These are phyloP conservation scores for Cyrtonyx montezumae DNA, from an alignment of 2,113 vertebrate species.

Conservation along the genomic window DNA sequence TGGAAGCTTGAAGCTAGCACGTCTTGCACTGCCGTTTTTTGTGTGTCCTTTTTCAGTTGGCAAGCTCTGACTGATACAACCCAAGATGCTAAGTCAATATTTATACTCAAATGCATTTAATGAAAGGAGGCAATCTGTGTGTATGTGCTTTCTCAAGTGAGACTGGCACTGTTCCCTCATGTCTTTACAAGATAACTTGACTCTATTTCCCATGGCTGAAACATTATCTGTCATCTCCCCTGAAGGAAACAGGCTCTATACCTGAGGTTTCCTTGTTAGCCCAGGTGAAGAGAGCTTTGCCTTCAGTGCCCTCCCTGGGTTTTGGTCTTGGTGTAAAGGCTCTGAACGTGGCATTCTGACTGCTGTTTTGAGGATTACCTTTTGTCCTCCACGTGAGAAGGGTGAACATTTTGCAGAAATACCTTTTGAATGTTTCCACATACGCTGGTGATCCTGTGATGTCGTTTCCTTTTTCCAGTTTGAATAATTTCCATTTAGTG, in stretches of 20 bases:
- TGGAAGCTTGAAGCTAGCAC: conserved; percentile 34
- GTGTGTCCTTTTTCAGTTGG: conserved; percentile 71
- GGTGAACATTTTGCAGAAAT: conserved; percentile 25
- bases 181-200: conserved; percentile 45
- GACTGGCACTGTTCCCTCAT: conserved; percentile 62
- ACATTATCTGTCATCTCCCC: conserved; percentile 38
- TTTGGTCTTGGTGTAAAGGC: background rate
- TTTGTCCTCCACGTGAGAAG: background rate
- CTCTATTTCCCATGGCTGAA: conserved; percentile 51
- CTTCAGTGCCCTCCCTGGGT: background rate
- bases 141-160: conserved; percentile 61
- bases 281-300: conserved; percentile 33
- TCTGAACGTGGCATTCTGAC: background rate
- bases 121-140: conserved; percentile 71
- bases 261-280: conserved; percentile 14
- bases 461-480: background rate
- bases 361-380: background rate
- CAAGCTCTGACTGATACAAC: conserved; percentile 45
- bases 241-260: conserved; percentile 2
- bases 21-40: conserved; percentile 59
- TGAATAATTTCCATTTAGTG: background rate
- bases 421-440: background rate
- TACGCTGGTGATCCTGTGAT: background rate
- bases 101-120: conserved; percentile 65
- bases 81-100: conserved; percentile 71